Percentiles rank a stretch among this genome's conserved stretches.
Evolutionary conservation across 2,888 invertebrate species (phyloP).

Genomic region (Cabera pusaria): DNA sequence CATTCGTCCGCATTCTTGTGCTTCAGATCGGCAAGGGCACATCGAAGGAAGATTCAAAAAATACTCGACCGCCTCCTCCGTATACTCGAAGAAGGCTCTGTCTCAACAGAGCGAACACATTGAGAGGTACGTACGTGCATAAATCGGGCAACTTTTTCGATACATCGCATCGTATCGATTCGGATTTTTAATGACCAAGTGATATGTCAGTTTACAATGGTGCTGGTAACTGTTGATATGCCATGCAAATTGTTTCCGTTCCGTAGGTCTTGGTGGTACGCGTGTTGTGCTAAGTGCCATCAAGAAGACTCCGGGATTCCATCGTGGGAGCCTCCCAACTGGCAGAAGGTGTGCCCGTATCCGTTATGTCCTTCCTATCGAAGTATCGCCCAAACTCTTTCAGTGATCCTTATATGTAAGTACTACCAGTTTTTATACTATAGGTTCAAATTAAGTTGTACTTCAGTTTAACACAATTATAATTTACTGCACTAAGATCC

Average conservation of each 20-base stretch:
- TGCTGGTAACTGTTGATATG: conserved; percentile 1
- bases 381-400: conserved; percentile 90
- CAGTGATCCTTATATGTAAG: conserved; percentile 88
- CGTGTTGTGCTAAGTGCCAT: conserved; percentile 91
- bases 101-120: conserved; percentile 77
- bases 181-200: conserved; percentile 4
- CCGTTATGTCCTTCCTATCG: conserved; percentile 94
- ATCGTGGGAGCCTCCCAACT: conserved; percentile 92
- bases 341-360: conserved; percentile 92
- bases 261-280: conserved; percentile 91
- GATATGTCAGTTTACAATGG: conserved; percentile 5
- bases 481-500: too few relatives aligned
- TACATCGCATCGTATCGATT: conserved; percentile 5
- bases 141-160: conserved; percentile 16
- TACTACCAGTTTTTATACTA: too few relatives aligned
- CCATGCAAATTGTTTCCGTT: conserved; percentile 5
- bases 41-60: conserved; percentile 79
- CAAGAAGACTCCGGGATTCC: conserved; percentile 87
- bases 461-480: too few relatives aligned
- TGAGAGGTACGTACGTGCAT: conserved; percentile 59
- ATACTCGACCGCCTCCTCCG: conserved; percentile 77
- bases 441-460: too few relatives aligned
- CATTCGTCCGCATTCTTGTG: conserved; percentile 39
- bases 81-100: conserved; percentile 76
- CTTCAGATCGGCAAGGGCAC: conserved; percentile 73